phyloP scores from a whole-genome alignment of 1,140 invertebrate genomes.

The Eubasilissa regina region DNA sequence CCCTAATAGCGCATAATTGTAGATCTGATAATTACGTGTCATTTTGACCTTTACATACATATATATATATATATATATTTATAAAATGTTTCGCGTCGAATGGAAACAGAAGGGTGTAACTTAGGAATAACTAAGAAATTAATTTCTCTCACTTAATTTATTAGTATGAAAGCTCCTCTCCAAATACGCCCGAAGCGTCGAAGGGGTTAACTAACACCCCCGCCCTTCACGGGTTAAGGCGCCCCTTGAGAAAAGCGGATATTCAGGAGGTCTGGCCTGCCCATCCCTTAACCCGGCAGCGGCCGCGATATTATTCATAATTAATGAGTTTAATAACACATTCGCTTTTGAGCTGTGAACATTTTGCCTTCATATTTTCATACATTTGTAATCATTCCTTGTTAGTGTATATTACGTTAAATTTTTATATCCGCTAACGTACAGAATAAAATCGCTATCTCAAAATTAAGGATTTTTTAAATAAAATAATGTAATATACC shows the following conservation, averaged over 20 bases:
- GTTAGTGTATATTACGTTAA: no score
- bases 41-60: no score
- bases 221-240: conserved; percentile 34
- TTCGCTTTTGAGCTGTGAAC: background rate
- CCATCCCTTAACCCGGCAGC: conserved; percentile 21
- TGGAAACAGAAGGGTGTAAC: background rate
- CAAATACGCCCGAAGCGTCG: conserved; percentile 9
- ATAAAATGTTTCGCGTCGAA: conserved; percentile 2
- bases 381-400: no score
- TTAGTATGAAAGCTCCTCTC: conserved; percentile 18
- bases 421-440: no score
- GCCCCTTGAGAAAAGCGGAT: conserved; percentile 42
- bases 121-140: conserved; percentile 23
- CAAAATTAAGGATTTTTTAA: no score
- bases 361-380: no score
- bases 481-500: no score
- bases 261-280: conserved; percentile 12
- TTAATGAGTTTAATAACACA: conserved; percentile 13
- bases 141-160: conserved; percentile 35
- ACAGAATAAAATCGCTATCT: no score
- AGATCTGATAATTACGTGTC: no score
- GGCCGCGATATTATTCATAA: conserved; percentile 9
- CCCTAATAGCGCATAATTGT: no score
- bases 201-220: conserved; percentile 25
- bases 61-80: background rate